Evolutionary conservation across 1,140 invertebrate genomes (phyloP).

Genomic region (Magallana gigas): DNA sequence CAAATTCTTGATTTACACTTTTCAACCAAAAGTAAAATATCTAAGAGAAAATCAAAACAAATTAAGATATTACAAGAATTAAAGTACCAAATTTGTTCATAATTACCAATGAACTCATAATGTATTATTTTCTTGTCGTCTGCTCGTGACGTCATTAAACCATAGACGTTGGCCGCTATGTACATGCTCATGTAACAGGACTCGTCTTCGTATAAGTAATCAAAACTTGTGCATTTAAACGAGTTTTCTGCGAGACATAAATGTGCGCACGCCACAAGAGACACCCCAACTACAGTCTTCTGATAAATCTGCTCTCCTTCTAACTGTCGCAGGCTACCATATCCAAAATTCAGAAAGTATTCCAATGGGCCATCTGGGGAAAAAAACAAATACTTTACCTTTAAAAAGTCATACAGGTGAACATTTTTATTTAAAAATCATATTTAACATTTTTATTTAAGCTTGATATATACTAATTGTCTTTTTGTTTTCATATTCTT

Average conservation of each 20-base stretch:
- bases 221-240: slow-evolving; percentile 75
- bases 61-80: too few relatives aligned
- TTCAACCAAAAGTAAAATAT: too few relatives aligned
- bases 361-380: slow-evolving; percentile 71
- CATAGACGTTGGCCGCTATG: slow-evolving; percentile 74
- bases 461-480: too few relatives aligned
- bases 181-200: slow-evolving; percentile 75
- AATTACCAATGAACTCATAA: slow-evolving; percentile 75
- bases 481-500: too few relatives aligned
- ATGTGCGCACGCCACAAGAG: slow-evolving; percentile 75
- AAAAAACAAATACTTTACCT: background rate
- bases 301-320: slow-evolving; percentile 71
- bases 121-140: slow-evolving; percentile 71
- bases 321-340: slow-evolving; percentile 69
- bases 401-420: too few relatives aligned
- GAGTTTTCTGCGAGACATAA: slow-evolving; percentile 72
- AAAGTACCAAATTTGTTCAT: too few relatives aligned
- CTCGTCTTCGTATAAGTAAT: slow-evolving; percentile 71
- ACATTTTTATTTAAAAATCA: too few relatives aligned
- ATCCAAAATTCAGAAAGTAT: slow-evolving; percentile 76
- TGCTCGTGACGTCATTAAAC: slow-evolving; percentile 65
- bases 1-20: too few relatives aligned
- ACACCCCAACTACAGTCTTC: slow-evolving; percentile 71
- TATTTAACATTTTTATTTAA: too few relatives aligned
- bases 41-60: too few relatives aligned